phyloP scores from a whole-genome alignment of 64 coral and sea anemone species.

The Stichodactyla mertensii region DNA sequence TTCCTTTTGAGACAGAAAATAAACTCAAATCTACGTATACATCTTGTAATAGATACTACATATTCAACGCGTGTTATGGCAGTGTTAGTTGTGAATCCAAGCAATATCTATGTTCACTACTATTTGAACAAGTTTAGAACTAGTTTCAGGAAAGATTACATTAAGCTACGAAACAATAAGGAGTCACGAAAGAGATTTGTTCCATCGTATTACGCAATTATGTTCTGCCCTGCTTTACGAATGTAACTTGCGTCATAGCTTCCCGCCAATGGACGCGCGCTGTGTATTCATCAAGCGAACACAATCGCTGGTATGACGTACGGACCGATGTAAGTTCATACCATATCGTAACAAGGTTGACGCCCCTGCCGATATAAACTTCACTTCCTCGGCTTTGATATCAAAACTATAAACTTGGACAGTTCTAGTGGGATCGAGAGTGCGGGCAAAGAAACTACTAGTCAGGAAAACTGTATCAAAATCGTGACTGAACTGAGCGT shows the following conservation, averaged over 20 bases:
- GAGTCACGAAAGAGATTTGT: constrained; percentile 10
- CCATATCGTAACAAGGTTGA: background rate
- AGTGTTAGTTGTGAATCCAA: too few species aligned
- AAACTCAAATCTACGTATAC: too few species aligned
- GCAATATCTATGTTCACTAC: too few species aligned
- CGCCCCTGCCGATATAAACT: background rate
- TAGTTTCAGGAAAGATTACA: background rate
- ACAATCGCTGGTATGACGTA: constrained; percentile 1
- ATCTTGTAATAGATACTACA: too few species aligned
- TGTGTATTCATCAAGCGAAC: background rate
- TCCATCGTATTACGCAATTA: constrained; percentile 3
- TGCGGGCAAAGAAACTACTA: background rate
- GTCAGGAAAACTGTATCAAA: background rate
- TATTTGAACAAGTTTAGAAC: background rate
- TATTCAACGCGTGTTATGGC: too few species aligned
- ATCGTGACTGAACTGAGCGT: background rate
- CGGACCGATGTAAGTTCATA: background rate
- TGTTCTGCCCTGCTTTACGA: background rate
- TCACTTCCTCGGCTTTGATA: background rate
- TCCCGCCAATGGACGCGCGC: background rate
- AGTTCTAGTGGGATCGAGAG: background rate
- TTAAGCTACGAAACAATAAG: constrained; percentile 7
- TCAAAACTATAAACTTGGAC: constrained; percentile 6
- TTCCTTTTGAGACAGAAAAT: too few species aligned
- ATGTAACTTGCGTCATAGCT: background rate